phyloP scores from a whole-genome alignment of 2,888 invertebrate genomes.

The Agrotis ipsilon region DNA sequence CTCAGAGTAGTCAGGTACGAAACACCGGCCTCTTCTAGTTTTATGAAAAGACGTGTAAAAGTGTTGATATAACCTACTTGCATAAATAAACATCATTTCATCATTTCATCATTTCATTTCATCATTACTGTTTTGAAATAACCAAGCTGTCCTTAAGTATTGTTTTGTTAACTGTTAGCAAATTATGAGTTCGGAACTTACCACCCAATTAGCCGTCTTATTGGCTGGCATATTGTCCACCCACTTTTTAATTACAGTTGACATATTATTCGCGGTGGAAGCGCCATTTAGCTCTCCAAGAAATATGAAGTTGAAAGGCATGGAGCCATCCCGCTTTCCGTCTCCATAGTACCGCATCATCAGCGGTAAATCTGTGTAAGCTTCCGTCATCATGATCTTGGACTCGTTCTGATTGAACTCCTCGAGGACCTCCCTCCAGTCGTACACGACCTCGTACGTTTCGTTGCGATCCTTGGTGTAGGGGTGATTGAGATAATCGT shows the following conservation, averaged over 20 bases:
- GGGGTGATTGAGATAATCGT: slow-evolving; percentile 88
- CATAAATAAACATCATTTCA: no score
- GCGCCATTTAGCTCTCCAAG: slow-evolving; percentile 85
- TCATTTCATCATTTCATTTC: no score
- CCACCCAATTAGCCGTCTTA: slow-evolving; percentile 93
- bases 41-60: no score
- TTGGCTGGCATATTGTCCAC: slow-evolving; percentile 89
- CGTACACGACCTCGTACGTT: slow-evolving; percentile 91
- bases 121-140: no score
- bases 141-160: background rate
- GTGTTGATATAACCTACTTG: no score
- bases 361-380: slow-evolving; percentile 87
- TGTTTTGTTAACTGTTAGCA: background rate
- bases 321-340: slow-evolving; percentile 78
- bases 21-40: no score
- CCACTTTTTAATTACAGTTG: slow-evolving; percentile 90
- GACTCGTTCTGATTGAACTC: slow-evolving; percentile 83
- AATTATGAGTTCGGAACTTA: slow-evolving; percentile 75
- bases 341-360: slow-evolving; percentile 92
- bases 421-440: slow-evolving; percentile 92
- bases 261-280: slow-evolving; percentile 90
- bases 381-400: slow-evolving; percentile 92
- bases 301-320: slow-evolving; percentile 93
- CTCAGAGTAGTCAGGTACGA: no score
- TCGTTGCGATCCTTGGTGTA: slow-evolving; percentile 90